Evolutionary conservation across 2,797 vertebrate genomes (phyloP).

Genomic region (Sylvia borin): DNA sequence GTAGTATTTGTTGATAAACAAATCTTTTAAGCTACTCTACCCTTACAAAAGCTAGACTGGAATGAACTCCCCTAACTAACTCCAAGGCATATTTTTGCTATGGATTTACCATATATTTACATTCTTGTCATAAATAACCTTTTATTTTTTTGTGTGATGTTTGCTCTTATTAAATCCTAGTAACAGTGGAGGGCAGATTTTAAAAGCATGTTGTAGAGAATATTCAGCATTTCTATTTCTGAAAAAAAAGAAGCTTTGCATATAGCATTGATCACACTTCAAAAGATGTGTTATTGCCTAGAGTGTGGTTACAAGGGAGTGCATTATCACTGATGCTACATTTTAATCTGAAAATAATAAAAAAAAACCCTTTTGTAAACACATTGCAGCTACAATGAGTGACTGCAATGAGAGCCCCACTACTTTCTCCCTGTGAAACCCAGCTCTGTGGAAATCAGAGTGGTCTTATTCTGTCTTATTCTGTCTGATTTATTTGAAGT

Average conservation of each 20-base stretch:
- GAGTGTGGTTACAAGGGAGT: slow-evolving; percentile 31
- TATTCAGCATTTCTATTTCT: slow-evolving; percentile 55
- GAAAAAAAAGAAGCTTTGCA: slow-evolving; percentile 39
- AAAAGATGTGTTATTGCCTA: slow-evolving; percentile 36
- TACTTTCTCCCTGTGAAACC: not conserved
- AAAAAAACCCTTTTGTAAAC: not conserved
- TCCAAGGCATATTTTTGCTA: slow-evolving; percentile 15
- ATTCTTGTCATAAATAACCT: slow-evolving; percentile 71
- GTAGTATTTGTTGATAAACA: slow-evolving; percentile 24
- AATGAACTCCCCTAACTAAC: not conserved
- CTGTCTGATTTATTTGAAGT: slow-evolving; percentile 13
- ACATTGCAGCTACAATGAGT: not conserved
- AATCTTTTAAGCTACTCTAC: not conserved
- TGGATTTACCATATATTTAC: slow-evolving; percentile 59
- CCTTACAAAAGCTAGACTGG: not conserved
- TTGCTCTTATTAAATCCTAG: slow-evolving; percentile 72
- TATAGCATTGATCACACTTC: slow-evolving; percentile 40
- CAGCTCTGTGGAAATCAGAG: not conserved
- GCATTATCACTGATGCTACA: slow-evolving; percentile 10
- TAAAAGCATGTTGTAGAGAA: slow-evolving; percentile 51
- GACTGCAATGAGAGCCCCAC: not conserved
- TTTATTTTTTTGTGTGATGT: slow-evolving; percentile 69
- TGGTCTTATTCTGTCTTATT: slow-evolving; percentile 23
- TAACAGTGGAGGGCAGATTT: slow-evolving; percentile 51
- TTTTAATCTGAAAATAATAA: slow-evolving; percentile 52